Conservation (phyloP, 1,140 invertebrate species). For the Nasonia vitripennis region DNA sequence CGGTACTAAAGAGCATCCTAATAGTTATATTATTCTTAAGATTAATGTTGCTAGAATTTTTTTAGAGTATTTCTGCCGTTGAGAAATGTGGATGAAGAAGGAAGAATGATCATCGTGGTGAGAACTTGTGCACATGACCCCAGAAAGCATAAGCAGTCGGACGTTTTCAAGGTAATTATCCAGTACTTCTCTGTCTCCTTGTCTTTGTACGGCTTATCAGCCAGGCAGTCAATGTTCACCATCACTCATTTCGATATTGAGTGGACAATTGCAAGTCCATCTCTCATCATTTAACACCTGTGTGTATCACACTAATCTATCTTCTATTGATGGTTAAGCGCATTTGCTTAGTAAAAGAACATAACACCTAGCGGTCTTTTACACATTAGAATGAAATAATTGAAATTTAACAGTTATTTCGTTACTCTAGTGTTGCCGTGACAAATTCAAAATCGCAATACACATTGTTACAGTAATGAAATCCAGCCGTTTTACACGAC, state of each 20-base stretch:
- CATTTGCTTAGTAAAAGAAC: background rate
- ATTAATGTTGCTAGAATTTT: slow-evolving; percentile 30
- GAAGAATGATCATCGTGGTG: slow-evolving; percentile 77
- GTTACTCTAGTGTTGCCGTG: too few relatives aligned
- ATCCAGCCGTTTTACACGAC: too few relatives aligned
- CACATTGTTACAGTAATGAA: too few relatives aligned
- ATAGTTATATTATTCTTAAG: background rate
- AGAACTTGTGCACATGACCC: slow-evolving; percentile 78
- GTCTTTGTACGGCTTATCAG: background rate
- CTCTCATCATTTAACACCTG: background rate
- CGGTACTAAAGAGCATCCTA: background rate
- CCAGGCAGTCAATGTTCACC: too few relatives aligned
- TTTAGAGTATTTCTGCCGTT: slow-evolving; percentile 78
- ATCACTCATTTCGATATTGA: too few relatives aligned
- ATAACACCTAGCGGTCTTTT: too few relatives aligned
- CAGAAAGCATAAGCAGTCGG: slow-evolving; percentile 73
- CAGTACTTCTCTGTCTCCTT: background rate
- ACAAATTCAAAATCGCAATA: too few relatives aligned
- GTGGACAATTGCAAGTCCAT: background rate
- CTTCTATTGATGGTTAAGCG: background rate
- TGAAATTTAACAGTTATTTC: too few relatives aligned
- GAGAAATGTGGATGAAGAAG: slow-evolving; percentile 72
- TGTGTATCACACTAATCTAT: too few relatives aligned
- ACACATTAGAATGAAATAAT: background rate
- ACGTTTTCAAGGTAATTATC: slow-evolving; percentile 76